Evolutionary conservation across 2,888 invertebrate species (phyloP).

Genomic region (Drosophila parthenogenetica): DNA sequence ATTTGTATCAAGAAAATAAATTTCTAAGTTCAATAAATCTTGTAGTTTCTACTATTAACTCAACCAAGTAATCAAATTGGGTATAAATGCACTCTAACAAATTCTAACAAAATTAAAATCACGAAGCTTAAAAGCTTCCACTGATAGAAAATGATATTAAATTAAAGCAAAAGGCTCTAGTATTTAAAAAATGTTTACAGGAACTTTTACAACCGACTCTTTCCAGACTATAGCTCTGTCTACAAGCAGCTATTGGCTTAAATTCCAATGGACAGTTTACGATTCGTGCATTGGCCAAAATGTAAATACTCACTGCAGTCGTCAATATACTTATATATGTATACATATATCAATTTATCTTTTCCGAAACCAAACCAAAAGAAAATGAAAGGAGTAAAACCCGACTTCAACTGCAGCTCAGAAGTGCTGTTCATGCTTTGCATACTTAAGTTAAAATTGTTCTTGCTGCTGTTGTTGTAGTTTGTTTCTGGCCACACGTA

Average conservation of each 20-base stretch:
- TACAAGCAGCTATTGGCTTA: slow-evolving; percentile 16
- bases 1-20: too few species aligned
- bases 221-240: too few species aligned
- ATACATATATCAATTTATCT: slow-evolving; percentile 63
- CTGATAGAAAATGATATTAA: too few species aligned
- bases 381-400: background rate
- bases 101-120: too few species aligned
- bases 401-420: slow-evolving; percentile 43
- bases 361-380: slow-evolving; percentile 33
- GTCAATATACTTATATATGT: slow-evolving; percentile 22
- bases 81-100: too few species aligned
- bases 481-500: slow-evolving; percentile 52
- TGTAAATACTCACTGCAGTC: slow-evolving; percentile 55
- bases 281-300: slow-evolving; percentile 63
- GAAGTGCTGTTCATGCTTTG: slow-evolving; percentile 51
- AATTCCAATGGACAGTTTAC: slow-evolving; percentile 64
- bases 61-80: too few species aligned
- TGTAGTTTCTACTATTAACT: too few species aligned
- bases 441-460: slow-evolving; percentile 39
- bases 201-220: too few species aligned
- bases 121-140: too few species aligned
- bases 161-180: too few species aligned
- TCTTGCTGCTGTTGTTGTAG: slow-evolving; percentile 3
- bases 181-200: too few species aligned
- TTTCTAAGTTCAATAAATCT: too few species aligned